Evolutionary conservation across 2,888 invertebrate species (phyloP).

Genomic region (Andricus quercusramuli): DNA sequence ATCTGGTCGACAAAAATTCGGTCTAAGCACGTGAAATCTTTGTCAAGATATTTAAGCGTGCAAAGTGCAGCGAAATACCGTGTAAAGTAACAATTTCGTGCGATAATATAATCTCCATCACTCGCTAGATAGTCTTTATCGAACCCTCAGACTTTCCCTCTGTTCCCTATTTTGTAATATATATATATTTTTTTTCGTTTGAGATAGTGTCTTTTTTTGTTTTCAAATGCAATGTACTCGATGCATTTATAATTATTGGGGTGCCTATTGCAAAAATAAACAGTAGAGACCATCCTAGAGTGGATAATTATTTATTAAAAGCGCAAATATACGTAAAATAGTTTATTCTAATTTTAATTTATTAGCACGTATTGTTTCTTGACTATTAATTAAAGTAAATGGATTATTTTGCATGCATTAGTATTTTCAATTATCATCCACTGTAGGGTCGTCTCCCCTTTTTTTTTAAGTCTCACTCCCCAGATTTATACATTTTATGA

Average conservation of each 20-base stretch:
- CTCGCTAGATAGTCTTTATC: constrained; percentile 36
- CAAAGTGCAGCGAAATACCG: constrained; percentile 38
- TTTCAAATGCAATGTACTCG: constrained; percentile 17
- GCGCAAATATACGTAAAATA: no score
- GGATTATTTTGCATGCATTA: no score
- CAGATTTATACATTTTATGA: no score
- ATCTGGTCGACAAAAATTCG: not conserved
- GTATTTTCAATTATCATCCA: no score
- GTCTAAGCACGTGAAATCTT: constrained; percentile 29
- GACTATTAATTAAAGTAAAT: no score
- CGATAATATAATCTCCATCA: constrained; percentile 25
- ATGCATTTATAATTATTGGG: not conserved
- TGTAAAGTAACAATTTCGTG: constrained; percentile 39
- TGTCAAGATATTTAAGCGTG: constrained; percentile 4
- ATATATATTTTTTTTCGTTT: constrained; percentile 37
- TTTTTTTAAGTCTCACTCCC: no score
- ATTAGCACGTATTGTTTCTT: no score
- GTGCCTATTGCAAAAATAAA: no score
- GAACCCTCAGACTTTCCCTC: constrained; percentile 23
- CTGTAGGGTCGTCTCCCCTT: no score
- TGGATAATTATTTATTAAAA: no score
- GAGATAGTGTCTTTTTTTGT: constrained; percentile 27
- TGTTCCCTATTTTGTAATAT: constrained; percentile 37
- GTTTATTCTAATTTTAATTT: no score
- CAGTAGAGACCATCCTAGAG: no score